Conservation (phyloP, 2,797 vertebrate genomes). For the Sebastes wilsoni region DNA sequence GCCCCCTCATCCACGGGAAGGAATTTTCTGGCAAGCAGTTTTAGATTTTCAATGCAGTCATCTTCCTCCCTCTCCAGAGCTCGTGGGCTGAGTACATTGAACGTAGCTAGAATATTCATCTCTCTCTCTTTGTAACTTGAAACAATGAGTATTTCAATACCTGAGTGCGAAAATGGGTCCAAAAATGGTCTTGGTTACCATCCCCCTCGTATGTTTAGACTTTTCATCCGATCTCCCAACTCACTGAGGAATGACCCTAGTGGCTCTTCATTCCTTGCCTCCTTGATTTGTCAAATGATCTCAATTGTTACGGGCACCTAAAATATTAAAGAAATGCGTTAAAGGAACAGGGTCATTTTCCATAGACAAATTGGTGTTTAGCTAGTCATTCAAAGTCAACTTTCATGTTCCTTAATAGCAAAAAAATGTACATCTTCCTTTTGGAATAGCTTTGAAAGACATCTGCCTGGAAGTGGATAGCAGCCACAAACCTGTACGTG, state of each 20-base stretch:
- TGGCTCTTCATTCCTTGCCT: background rate
- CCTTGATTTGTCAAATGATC: background rate
- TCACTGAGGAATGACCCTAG: background rate
- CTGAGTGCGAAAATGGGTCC: background rate
- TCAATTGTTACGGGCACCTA: background rate
- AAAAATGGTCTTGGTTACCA: background rate
- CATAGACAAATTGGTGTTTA: background rate
- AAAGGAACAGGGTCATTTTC: background rate
- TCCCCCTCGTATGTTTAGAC: background rate
- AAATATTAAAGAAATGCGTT: background rate
- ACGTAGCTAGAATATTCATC: background rate
- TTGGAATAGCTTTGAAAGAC: background rate
- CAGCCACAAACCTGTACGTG: background rate
- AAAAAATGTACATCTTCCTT: background rate
- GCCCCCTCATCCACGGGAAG: background rate
- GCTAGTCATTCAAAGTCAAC: background rate
- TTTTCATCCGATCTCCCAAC: background rate
- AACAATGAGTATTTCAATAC: background rate
- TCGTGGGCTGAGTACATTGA: background rate
- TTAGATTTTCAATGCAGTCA: background rate
- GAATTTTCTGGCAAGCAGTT: background rate
- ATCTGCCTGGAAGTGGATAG: background rate
- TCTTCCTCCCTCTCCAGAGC: background rate
- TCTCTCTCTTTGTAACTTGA: background rate
- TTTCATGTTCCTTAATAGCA: background rate